Conservation (phyloP, 2,113 vertebrate genomes). For the Rafetus swinhoei region DNA sequence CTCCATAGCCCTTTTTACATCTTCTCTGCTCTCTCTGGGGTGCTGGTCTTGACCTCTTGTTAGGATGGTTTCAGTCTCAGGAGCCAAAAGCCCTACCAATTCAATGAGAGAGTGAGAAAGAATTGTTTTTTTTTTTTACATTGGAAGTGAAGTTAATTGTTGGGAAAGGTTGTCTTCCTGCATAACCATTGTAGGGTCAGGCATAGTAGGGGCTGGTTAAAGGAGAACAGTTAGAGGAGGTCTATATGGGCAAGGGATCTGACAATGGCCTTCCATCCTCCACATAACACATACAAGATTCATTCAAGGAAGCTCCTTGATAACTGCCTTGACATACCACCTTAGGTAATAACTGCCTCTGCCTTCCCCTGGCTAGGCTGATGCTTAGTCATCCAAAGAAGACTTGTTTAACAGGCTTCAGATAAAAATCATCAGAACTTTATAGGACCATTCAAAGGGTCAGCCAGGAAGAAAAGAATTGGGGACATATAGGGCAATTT, state of each 20-base stretch:
- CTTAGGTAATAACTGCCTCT: no score
- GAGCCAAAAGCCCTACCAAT: background rate
- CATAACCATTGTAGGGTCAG: no score
- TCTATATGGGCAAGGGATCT: no score
- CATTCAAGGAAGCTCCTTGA: background rate
- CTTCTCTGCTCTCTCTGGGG: background rate
- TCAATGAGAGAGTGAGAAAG: background rate
- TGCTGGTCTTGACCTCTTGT: background rate
- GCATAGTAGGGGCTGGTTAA: no score
- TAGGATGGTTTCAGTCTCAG: background rate
- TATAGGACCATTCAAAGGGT: background rate
- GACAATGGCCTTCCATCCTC: background rate
- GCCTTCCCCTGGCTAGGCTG: background rate
- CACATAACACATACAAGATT: background rate
- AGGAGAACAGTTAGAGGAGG: no score
- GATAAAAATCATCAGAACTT: background rate
- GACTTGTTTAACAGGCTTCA: background rate
- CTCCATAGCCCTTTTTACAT: background rate
- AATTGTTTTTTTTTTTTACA: background rate
- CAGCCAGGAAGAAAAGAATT: background rate
- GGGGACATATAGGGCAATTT: background rate
- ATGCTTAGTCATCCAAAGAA: background rate
- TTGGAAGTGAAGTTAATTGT: no score
- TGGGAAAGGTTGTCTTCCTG: no score
- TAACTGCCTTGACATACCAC: background rate